Evolutionary conservation across 1,140 invertebrate genomes (phyloP), one percentile per base, ranked within the genome.

Genomic region (Holcopasites calliopsidis): DNA sequence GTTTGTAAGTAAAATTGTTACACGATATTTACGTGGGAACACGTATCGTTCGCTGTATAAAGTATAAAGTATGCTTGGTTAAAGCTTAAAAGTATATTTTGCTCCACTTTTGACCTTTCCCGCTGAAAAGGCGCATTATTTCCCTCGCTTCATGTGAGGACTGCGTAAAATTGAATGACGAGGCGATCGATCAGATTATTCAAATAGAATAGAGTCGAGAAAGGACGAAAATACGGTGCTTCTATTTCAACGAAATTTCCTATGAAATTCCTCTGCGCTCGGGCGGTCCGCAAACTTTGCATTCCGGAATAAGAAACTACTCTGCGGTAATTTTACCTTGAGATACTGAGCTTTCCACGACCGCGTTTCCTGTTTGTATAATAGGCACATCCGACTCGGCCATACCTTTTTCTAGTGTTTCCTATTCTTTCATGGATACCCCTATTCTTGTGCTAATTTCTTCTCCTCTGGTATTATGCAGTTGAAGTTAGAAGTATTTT

Each of bases 1-100:
- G 44, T 62, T 62, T 49, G 69, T 33, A 64, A 61, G 52, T 31
- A 52, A 64, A 50, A 72, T 72, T 62, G 44, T 72, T 72, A 50
- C 33, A 33, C 33, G 58, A 52, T 72, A 50, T 64, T 72, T 72
- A 33, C 58, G 31, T 52, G 16, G 47, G 18, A 72, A 52, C 58
- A 61, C 28, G 40, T 33, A 50, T 50, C 44, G 44, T 64, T 50
- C 21, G 2, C 31, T 40, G 13, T 33, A 47, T n/a, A 72, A 62
- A 64, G 44, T 52, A 50, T 31, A n/a, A n/a, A n/a, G n/a, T n/a
- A n/a, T n/a, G n/a, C n/a, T n/a, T n/a, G n/a, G n/a, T n/a, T n/a
- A n/a, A n/a, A n/a, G n/a, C n/a, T n/a, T n/a, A n/a, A n/a, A n/a
- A n/a, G n/a, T n/a, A n/a, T n/a, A n/a, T n/a, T n/a, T n/a, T n/a